Conservation (phyloP, 2,113 vertebrate species). For the Psophia crepitans region DNA sequence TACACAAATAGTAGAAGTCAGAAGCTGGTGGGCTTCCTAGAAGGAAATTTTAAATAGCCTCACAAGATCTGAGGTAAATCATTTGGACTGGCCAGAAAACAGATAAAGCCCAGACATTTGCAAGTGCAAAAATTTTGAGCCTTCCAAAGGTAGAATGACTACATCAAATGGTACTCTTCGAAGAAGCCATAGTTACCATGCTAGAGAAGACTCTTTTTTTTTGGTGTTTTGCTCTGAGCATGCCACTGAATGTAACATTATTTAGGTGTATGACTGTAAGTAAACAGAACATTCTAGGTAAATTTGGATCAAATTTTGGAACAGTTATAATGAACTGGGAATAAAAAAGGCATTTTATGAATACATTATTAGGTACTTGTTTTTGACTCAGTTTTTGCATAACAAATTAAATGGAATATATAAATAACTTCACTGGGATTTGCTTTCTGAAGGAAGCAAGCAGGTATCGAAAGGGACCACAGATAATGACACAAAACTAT, state of each 20-base stretch:
- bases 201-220: not conserved
- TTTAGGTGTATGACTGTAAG: not conserved
- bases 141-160: not conserved
- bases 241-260: not conserved
- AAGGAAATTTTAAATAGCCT: not conserved
- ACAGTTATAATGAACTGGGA: not conserved
- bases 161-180: not conserved
- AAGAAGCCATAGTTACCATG: not conserved
- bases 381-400: not conserved
- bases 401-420: not conserved
- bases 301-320: not conserved
- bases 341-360: not conserved
- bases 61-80: not conserved
- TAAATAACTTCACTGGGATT: not conserved
- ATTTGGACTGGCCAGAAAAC: not conserved
- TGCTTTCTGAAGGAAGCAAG: not conserved
- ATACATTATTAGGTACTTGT: not conserved
- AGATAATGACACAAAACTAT: not conserved
- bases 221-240: not conserved
- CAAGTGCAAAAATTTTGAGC: not conserved
- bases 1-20: not conserved
- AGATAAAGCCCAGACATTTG: not conserved
- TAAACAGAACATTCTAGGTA: not conserved
- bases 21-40: not conserved
- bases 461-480: not conserved